A percentile compares a stretch with the other conserved stretches of the same genome.
phyloP scores from a whole-genome alignment of 2,113 vertebrate genomes.

The Ranitomeya variabilis region DNA sequence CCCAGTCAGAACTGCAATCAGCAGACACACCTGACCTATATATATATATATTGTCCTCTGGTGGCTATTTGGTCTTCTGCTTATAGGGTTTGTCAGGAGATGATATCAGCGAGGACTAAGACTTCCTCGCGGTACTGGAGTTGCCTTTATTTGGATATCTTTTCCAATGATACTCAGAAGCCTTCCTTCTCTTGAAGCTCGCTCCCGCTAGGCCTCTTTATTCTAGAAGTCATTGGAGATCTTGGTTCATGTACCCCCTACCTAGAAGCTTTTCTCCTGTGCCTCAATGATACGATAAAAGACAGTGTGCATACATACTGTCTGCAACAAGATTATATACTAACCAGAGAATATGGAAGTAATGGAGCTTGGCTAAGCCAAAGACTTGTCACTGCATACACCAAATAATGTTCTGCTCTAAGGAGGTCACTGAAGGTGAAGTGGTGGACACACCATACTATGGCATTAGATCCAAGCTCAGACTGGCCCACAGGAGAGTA shows the following conservation, averaged over 20 bases:
- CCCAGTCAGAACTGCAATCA: too few species aligned
- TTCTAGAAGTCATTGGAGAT: background rate
- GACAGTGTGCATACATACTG: too few species aligned
- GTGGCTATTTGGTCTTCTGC: background rate
- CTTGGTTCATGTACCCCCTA: background rate
- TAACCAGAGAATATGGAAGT: background rate
- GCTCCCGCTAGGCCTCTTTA: background rate
- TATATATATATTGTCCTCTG: too few species aligned
- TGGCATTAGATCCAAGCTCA: too few species aligned
- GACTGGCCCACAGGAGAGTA: too few species aligned
- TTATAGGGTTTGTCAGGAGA: background rate
- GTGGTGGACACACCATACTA: background rate
- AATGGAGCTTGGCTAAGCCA: background rate
- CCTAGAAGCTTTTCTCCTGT: background rate
- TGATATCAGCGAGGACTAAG: background rate
- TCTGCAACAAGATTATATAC: background rate
- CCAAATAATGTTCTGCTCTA: background rate
- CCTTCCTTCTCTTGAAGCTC: background rate
- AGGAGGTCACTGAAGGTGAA: background rate
- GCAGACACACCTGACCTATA: too few species aligned
- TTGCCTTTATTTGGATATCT: background rate
- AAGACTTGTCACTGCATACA: background rate
- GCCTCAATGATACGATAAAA: too few species aligned
- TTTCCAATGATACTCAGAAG: background rate
- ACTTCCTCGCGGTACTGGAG: background rate